These are phyloP conservation scores for Orientallactaga sibirica DNA, from an alignment of 2,797 vertebrate species.

Conservation along the genomic window DNA sequence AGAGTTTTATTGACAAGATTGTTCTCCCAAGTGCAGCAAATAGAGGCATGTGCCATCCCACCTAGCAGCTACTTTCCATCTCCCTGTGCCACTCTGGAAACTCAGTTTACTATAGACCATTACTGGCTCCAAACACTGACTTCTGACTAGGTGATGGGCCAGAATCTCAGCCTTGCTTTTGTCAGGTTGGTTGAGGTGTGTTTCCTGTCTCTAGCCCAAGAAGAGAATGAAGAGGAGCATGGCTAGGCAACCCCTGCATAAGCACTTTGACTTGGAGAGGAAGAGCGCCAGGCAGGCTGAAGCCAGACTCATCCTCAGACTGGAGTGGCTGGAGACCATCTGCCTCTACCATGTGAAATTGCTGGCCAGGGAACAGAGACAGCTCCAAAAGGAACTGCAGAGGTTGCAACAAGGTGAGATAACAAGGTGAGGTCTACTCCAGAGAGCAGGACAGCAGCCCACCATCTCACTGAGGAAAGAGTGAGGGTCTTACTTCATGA, in stretches of 20 bases:
- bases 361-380: constrained; percentile 86
- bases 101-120: not conserved
- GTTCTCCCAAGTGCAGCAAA: no score
- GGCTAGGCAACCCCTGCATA: not conserved
- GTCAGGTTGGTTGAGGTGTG: not conserved
- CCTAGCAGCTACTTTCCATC: not conserved
- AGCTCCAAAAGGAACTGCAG: constrained; percentile 85
- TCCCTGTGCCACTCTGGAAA: not conserved
- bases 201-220: not conserved
- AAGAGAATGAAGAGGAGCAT: not conserved
- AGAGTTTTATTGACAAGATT: not conserved
- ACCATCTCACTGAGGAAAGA: rapidly evolving
- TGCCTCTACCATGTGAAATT: constrained; percentile 82
- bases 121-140: not conserved
- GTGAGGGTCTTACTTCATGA: no score
- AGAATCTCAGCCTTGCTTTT: not conserved
- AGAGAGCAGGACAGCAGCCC: constrained; percentile 63
- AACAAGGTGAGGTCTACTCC: rapidly evolving
- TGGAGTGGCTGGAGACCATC: constrained; percentile 84
- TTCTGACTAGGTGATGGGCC: no score
- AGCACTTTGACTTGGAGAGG: constrained; percentile 83
- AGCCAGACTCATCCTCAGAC: constrained; percentile 81
- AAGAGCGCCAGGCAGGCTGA: constrained; percentile 84
- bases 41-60: not conserved
- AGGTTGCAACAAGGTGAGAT: constrained; percentile 84